Conservation (phyloP, 2,888 invertebrate genomes). For the Apotomis turbidana region DNA sequence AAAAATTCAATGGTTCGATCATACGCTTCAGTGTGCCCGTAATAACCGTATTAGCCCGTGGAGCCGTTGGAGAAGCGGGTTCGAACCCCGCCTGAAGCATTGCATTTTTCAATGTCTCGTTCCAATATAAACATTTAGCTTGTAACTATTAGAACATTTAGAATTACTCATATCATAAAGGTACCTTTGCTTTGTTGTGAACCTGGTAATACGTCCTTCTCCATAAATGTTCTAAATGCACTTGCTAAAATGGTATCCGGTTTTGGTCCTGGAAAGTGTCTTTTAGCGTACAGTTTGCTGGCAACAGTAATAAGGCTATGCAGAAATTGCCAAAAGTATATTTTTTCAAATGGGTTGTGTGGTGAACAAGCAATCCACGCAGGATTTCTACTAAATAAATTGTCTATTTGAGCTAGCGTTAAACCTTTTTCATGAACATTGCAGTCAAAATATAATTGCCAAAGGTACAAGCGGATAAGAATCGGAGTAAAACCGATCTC, state of each 20-base stretch:
- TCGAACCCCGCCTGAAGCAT: too few species aligned
- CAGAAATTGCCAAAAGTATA: constrained; percentile 86
- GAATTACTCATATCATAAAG: not conserved
- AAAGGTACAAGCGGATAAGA: constrained; percentile 81
- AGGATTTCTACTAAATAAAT: constrained; percentile 73
- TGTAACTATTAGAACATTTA: too few species aligned
- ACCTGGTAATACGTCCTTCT: constrained; percentile 73
- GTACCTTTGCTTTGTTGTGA: constrained; percentile 71
- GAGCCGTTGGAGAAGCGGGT: too few species aligned
- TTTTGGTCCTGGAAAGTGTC: constrained; percentile 60
- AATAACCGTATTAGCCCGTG: too few species aligned
- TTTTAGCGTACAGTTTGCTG: constrained; percentile 73
- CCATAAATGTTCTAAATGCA: constrained; percentile 81
- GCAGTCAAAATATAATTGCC: constrained; percentile 85
- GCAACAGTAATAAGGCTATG: constrained; percentile 81
- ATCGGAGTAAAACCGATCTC: constrained; percentile 68
- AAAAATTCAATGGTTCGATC: too few species aligned
- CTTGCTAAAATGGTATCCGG: constrained; percentile 78
- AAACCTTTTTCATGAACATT: constrained; percentile 75
- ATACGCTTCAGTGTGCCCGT: too few species aligned
- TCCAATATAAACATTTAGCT: too few species aligned
- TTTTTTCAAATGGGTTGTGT: constrained; percentile 84
- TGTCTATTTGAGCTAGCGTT: constrained; percentile 80
- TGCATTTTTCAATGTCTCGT: too few species aligned
- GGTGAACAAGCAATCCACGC: constrained; percentile 71